Evolutionary conservation across 2,113 vertebrate genomes (phyloP), one percentile per base, ranked within the genome.

Genomic region (Thunnus thynnus): DNA sequence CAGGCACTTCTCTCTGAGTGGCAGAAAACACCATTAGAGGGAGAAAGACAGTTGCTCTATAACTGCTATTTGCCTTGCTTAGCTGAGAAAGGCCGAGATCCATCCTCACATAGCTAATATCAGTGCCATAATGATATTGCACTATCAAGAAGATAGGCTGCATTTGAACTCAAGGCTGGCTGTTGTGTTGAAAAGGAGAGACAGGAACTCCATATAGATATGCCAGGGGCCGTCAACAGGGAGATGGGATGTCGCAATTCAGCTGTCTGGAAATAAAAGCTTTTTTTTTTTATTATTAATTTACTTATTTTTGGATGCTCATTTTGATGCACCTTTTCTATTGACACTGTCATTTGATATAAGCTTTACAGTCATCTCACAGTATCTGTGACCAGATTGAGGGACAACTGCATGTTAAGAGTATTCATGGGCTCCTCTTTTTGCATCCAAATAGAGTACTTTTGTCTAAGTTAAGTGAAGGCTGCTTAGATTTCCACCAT

Each of bases 391-490:
- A 76, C 13, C 76, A 51, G 46, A 61, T 2, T 11, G 46, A 64
- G 25, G 25, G 72, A 61, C 22, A 55, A 56, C 41, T 44, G 51
- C n/a, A 44, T 65, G 46, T 72, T 65, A n/a, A 36, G 54, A 63
- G 52, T 64, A 60, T 78, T 80, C 73, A 79, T 72, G 76, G 71
- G 71, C 32, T 50, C 12, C 41, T 56, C n/a, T 16, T 36, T 76
- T 66, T 5, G 25, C 67, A 22, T 82, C 62, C 52, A 75, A 41
- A 78, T 36, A 27, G 20, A 75, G 14, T 18, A 11, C 52, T 63
- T 84, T 84, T 61, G 72, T 90, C 77, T 89, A 82, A 86, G 84
- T 87, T 89, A 87, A 86, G 70, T 27, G 65, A 80, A 30, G 65
- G 69, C 58, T 27, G 72, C 72, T 85, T 52, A 64, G 50, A 62